Evolutionary conservation across 2,888 invertebrate species (phyloP), one percentile per base, ranked within the genome.

Genomic region (Spilarctia lutea): DNA sequence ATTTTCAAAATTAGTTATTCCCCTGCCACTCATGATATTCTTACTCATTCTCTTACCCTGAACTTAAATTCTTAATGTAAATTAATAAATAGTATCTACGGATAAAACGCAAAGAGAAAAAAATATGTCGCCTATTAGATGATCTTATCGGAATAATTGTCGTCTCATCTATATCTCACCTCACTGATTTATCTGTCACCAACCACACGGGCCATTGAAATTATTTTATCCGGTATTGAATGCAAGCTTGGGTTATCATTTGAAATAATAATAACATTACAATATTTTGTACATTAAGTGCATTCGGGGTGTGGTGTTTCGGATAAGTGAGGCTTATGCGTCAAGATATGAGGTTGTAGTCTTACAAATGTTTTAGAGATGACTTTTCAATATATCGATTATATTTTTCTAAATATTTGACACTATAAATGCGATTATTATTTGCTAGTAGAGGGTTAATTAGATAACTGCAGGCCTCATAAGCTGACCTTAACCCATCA

Each of bases 231-330:
- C 88, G 80, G 81, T 87, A 90, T 91, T 89, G 88, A 91, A 90
- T 87, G 85, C 86, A 85, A 86, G 86, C 86, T 87, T 85, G 86
- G 88, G 92, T 93, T 94, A 94, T 94, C 93, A 92, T 88, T 89
- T 87, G 88, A 89, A 91, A 94, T 93, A 93, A 94, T 94, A 94
- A 94, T 93, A 94, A 93, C 94, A 94, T 94, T 94, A 94, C 91
- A 94, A 94, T 94, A 94, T 94, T 94, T 92, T 93, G 91, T 92
- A 92, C 93, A 94, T 94, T 94, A 94, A 94, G 93, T 93, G 91
- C 91, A 88, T 92, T 89, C 91, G 88, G 91, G 92, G 91, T 91
- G 92, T 90, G 91, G 91, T 90, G 89, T 87, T 87, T 87, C 85
- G 90, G 90, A 91, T 93, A 93, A 93, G 91, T 91, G 89, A 90